phyloP scores from a whole-genome alignment of 2,797 vertebrate species.

The Echeneis naucrates region DNA sequence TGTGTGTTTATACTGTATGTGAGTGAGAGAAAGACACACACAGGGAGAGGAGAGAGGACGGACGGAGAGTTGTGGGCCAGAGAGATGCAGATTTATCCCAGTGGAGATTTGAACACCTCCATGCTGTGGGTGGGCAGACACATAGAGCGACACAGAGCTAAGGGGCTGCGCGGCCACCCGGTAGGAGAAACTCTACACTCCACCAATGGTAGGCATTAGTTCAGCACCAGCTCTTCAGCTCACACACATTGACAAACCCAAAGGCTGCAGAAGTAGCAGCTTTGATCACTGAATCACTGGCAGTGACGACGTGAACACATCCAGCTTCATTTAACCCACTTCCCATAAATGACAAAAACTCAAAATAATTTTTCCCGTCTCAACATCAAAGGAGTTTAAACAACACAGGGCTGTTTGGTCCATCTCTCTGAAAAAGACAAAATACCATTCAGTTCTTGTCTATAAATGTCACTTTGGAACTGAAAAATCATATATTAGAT shows the following conservation, averaged over 20 bases:
- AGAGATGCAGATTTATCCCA: slow-evolving; percentile 77
- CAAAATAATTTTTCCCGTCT: slow-evolving; percentile 26
- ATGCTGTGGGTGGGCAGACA: slow-evolving; percentile 79
- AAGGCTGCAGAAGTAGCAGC: slow-evolving; percentile 65
- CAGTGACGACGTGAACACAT: slow-evolving; percentile 61
- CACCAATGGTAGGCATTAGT: slow-evolving; percentile 70
- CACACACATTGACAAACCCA: slow-evolving; percentile 66
- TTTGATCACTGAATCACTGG: slow-evolving; percentile 74
- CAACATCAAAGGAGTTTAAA: slow-evolving; percentile 61
- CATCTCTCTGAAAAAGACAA: slow-evolving; percentile 34
- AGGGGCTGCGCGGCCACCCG: slow-evolving; percentile 78
- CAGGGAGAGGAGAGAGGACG: slow-evolving; percentile 19
- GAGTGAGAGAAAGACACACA: slow-evolving; percentile 25
- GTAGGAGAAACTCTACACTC: slow-evolving; percentile 71
- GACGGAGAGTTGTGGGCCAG: slow-evolving; percentile 59
- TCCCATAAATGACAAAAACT: slow-evolving; percentile 62
- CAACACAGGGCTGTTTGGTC: slow-evolving; percentile 26
- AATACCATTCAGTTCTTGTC: slow-evolving; percentile 37
- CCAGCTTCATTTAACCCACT: slow-evolving; percentile 69
- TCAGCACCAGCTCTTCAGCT: slow-evolving; percentile 74
- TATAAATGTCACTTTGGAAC: slow-evolving; percentile 53
- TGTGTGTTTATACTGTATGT: slow-evolving; percentile 31
- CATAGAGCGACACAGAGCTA: slow-evolving; percentile 68
- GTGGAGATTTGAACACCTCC: slow-evolving; percentile 78
- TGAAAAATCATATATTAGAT: slow-evolving; percentile 58